Base-by-base conservation (phyloP, 2,113 vertebrate species). In the Reinhardtius hippoglossoides region DNA sequence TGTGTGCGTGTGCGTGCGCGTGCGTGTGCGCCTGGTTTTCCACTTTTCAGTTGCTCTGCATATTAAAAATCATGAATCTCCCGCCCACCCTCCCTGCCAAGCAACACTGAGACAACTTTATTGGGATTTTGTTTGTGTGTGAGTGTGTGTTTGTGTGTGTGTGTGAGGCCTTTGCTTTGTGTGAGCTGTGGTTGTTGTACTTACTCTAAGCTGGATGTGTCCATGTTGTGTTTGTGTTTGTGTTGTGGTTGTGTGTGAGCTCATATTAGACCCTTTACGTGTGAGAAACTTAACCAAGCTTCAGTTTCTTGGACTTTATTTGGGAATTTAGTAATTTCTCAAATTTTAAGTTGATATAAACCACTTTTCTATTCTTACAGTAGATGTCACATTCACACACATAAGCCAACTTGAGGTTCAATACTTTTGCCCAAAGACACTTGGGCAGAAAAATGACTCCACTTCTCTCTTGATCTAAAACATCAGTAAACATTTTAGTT, bases 21-120 rank as follows among this genome's bases (percentile, higher is more conserved):
- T 48, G 66, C 23, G 65, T 20, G 55, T n/a, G 71, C 40, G 70
- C 64, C 78, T 83, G 77, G 76, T 85, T 90, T 89, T 78, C 65
- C 83, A 82, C 87, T 90, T 84, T 81, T 61, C 70, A 71, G 70
- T 80, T 83, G 80, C 76, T 87, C 68, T 87, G 85, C 81, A 86
- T 87, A 90, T 89, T 90, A 89, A 89, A 89, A 84, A 75, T 84
- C 80, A 89, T 89, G 75, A 93, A 87, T 90, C 84, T 88, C 67
- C 71, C 65, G 40, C 40, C 4, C 63, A 24, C 35, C 35, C 37
- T 21, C 37, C 2, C 60, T 54, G 72, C 62, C 82, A 88, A 83
- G 77, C 70, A 79, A 75, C 75, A 80, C 84, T 79, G 68, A 70
- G 86, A 86, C 61, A 76, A 74, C 78, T 91, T 82, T 48, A 71